Base-by-base conservation (phyloP, 2,888 invertebrate species). In the Agrochola lota region DNA sequence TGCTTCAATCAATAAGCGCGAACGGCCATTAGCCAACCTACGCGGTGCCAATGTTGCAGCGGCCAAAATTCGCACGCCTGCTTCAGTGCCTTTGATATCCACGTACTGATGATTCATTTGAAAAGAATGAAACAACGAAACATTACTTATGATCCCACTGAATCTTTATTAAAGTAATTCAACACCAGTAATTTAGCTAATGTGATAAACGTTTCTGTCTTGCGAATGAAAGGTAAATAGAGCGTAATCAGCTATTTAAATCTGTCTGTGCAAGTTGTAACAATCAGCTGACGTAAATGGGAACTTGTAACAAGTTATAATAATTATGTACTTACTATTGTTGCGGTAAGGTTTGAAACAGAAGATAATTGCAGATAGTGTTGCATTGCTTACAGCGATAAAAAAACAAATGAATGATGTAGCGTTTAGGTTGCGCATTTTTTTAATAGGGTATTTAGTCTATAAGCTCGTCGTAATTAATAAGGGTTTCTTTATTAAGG, bases 1-100 rank as follows among this genome's bases (percentile, higher is more conserved):
- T 92, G 92, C 92, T 88, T 93, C 93, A 91, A 94, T 95, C 93
- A 94, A 92, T 94, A 93, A 94, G 92, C 92, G 91, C 88, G 87
- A 92, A 92, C 90, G 87, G 87, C 92, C 87, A 92, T 94, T 93
- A 93, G 91, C 89, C 91, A 91, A 87, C 87, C 89, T 90, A 88
- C 90, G 88, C 88, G 86, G 84, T 89, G 89, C 87, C 82, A 90
- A 91, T 86, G 78, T 88, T 87, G 80, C 88, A 86, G 80, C 83
- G 85, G 84, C 85, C 88, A 85, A 78, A 91, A 92, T 92, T 93
- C 91, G 89, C 89, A 88, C 82, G 87, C 85, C 84, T 86, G 86
- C 81, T 87, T 86, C 83, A 87, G 74, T 84, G 82, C 82, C 86
- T 88, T 90, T 88, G 83, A 84, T 85, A 86, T 83, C 76, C 71